Conservation (phyloP, 1,140 invertebrate genomes). For the Diuraphis noxia region DNA sequence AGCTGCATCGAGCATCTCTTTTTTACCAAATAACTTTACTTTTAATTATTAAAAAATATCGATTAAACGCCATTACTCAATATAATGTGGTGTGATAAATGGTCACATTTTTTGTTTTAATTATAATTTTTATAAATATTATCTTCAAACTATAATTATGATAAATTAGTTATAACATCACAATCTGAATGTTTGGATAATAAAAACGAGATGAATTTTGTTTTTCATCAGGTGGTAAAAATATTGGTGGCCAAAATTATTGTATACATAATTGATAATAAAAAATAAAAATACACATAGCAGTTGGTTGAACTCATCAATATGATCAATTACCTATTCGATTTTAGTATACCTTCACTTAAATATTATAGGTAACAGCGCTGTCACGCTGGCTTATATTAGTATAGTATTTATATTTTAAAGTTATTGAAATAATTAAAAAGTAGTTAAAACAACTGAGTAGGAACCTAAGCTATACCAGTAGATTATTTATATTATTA, state of each 20-base stretch:
- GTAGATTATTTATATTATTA: background rate
- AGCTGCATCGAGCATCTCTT: background rate
- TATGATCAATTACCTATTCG: background rate
- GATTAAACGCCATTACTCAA: conserved; percentile 25
- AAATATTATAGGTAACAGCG: no score
- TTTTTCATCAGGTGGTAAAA: background rate
- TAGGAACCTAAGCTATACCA: background rate
- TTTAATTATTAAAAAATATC: conserved; percentile 38
- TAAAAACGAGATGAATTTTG: background rate
- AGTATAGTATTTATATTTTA: no score
- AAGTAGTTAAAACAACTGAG: background rate
- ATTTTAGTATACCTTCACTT: no score
- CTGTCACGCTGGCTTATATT: background rate
- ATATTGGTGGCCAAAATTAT: background rate
- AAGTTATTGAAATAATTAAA: background rate
- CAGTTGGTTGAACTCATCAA: background rate
- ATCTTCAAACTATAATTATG: background rate
- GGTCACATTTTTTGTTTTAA: conserved; percentile 16
- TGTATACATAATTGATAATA: background rate
- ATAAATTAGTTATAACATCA: background rate
- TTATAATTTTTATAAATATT: conserved; percentile 11
- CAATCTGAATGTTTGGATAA: background rate
- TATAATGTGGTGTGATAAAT: background rate
- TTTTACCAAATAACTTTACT: conserved; percentile 22
- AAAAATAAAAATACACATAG: background rate